These are phyloP conservation scores for Xanthia icteritia DNA, from an alignment of 2,888 invertebrate genomes.

Conservation along the genomic window DNA sequence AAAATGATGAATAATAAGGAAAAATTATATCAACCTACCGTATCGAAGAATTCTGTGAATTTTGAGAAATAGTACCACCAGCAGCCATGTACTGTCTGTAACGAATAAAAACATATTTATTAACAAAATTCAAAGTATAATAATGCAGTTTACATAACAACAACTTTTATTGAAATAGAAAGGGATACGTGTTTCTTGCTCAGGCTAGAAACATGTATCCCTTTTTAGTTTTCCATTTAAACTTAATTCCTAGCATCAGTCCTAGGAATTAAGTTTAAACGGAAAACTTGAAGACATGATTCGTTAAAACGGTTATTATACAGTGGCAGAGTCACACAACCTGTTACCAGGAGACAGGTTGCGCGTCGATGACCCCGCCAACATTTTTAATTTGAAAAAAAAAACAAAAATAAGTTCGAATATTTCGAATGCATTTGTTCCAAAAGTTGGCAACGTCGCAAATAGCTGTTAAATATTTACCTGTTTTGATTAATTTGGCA, in stretches of 20 bases:
- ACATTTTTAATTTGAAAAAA: too few species aligned
- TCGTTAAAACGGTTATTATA: too few species aligned
- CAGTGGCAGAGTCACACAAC: too few species aligned
- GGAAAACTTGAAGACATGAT: background rate
- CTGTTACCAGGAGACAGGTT: too few species aligned
- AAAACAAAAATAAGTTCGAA: background rate
- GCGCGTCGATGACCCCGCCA: too few species aligned
- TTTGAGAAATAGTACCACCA: slow-evolving; percentile 99
- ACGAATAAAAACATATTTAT: slow-evolving; percentile 52
- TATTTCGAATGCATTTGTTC: too few species aligned
- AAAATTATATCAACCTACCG: slow-evolving; percentile 87
- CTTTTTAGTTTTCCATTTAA: too few species aligned
- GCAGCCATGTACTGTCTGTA: slow-evolving; percentile 95
- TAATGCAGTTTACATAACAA: background rate
- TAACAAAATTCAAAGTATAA: background rate
- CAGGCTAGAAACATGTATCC: too few species aligned
- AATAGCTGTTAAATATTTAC: too few species aligned
- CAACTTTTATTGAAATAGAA: background rate
- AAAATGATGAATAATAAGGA: background rate
- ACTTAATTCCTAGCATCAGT: too few species aligned
- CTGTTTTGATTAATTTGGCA: too few species aligned
- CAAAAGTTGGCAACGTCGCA: too few species aligned
- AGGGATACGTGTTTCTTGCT: background rate
- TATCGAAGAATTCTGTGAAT: slow-evolving; percentile 98
- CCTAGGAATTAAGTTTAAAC: background rate